Base-by-base conservation (phyloP, 2,888 invertebrate species). In the Drosophila rubida region DNA sequence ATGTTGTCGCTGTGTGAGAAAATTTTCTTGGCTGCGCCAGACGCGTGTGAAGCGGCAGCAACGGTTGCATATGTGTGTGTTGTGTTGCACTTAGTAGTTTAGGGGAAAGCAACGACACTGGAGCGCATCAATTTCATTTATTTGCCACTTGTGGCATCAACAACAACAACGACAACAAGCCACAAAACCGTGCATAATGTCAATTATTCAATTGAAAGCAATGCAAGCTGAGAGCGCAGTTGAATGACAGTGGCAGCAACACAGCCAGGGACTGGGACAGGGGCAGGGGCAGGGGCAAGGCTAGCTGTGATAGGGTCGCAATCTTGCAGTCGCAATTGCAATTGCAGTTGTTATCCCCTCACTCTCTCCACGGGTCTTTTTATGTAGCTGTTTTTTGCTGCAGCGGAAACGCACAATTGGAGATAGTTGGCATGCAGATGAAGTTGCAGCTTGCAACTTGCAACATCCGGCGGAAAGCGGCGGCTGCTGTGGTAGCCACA, bases 91-190 rank as follows among this genome's bases (percentile, higher is more conserved):
- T 48, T 58, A 58, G 57, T 11, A 41, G 69, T 76, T 76, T 80
- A 44, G 80, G 74, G 69, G 73, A 68, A 67, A 63, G 70, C 19
- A 37, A 23, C 14, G 6, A 37, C 19, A 37, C 9, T 7, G 59
- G 46, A 87, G 60, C 71, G 83, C 83, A 84, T 84, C 83, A 82
- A 87, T 84, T 84, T 80, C 88, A 85, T 87, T 84, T 87, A 87
- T 87, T 80, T 87, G 83, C 88, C 88, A 84, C 83, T 84, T 84
- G 83, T 84, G 88, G 88, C 83, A 72, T 32, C 66, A 11, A 45
- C 25, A 75, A 60, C 76, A 66, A 37, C 53, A 60, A 37, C 54
- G 37, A 27, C 50, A 67, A 58, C 59, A 65, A 46, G 50, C 61
- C 59, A 75, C 75, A 70, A 60, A 61, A 61, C 39, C 51, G 64